These are phyloP conservation scores for Xenentodon cancila DNA, from an alignment of 2,797 vertebrate genomes.

Conservation along the genomic window DNA sequence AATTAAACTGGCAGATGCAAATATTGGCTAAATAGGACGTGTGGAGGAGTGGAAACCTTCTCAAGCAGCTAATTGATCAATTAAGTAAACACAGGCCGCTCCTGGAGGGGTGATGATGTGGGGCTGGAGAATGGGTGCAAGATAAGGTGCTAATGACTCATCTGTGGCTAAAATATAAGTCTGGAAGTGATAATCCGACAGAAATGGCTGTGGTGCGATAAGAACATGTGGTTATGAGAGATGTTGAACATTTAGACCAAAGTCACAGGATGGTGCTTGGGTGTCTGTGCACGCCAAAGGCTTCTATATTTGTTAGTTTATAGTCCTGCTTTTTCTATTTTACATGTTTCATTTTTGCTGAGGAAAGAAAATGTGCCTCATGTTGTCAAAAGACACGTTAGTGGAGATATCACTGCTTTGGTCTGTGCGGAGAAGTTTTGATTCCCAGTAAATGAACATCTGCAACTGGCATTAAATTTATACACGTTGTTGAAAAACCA, in stretches of 20 bases:
- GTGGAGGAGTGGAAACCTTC: conserved; percentile 61
- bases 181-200: conserved; percentile 45
- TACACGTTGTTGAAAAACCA: neutral
- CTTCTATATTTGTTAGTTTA: conserved; percentile 2
- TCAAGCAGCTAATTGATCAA: conserved; percentile 79
- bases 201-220: conserved; percentile 7
- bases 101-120: conserved; percentile 34
- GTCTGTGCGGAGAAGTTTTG: neutral
- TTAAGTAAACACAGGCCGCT: conserved; percentile 76
- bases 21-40: conserved; percentile 70
- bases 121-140: conserved; percentile 44
- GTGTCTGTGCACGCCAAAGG: too few species aligned
- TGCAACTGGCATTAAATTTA: neutral
- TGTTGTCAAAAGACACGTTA: neutral
- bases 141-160: conserved; percentile 69
- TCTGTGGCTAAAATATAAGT: conserved; percentile 53
- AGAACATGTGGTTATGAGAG: conserved; percentile 23
- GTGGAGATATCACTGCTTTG: conserved; percentile 14
- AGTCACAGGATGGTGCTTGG: neutral
- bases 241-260: conserved; percentile 9
- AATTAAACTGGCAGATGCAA: conserved; percentile 76
- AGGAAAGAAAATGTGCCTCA: neutral
- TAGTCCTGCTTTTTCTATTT: neutral
- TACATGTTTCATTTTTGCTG: neutral
- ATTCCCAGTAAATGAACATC: neutral